phyloP scores from a whole-genome alignment of 1,140 invertebrate genomes.

The Drosophila sucinea region DNA sequence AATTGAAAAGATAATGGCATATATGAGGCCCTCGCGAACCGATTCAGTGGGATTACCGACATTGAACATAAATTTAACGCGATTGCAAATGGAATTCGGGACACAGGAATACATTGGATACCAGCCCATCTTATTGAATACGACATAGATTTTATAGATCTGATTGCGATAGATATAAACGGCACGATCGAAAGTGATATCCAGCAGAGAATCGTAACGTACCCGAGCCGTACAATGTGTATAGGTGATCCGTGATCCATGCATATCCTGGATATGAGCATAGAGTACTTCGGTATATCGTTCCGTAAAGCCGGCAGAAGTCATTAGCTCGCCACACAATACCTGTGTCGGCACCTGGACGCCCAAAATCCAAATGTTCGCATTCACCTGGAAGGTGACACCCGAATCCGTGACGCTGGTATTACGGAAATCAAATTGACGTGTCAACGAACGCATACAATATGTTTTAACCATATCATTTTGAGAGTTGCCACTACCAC shows the following conservation, averaged over 20 bases:
- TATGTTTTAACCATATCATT: conserved; percentile 86
- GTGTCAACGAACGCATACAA: conserved; percentile 86
- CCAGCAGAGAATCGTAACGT: conserved; percentile 87
- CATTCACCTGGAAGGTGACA: conserved; percentile 89
- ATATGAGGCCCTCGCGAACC: conserved; percentile 89
- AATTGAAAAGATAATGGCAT: conserved; percentile 88
- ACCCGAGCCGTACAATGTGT: conserved; percentile 91
- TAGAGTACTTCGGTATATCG: conserved; percentile 90
- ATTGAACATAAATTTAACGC: conserved; percentile 89
- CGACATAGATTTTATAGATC: conserved; percentile 91
- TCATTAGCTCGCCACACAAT: conserved; percentile 84
- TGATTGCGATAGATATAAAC: conserved; percentile 90
- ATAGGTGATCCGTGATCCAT: conserved; percentile 90
- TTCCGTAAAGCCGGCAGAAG: conserved; percentile 77
- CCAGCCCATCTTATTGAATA: conserved; percentile 91
- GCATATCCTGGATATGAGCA: conserved; percentile 90
- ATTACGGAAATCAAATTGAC: conserved; percentile 88
- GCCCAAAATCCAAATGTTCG: conserved; percentile 90
- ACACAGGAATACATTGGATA: conserved; percentile 89
- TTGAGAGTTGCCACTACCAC: conserved; percentile 41
- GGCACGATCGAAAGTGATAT: conserved; percentile 91
- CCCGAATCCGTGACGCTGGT: conserved; percentile 89
- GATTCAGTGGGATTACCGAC: conserved; percentile 87
- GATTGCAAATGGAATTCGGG: conserved; percentile 86
- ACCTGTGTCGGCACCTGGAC: conserved; percentile 86